phyloP scores from a whole-genome alignment of 2,113 vertebrate genomes.

The Copsychus sechellarum region DNA sequence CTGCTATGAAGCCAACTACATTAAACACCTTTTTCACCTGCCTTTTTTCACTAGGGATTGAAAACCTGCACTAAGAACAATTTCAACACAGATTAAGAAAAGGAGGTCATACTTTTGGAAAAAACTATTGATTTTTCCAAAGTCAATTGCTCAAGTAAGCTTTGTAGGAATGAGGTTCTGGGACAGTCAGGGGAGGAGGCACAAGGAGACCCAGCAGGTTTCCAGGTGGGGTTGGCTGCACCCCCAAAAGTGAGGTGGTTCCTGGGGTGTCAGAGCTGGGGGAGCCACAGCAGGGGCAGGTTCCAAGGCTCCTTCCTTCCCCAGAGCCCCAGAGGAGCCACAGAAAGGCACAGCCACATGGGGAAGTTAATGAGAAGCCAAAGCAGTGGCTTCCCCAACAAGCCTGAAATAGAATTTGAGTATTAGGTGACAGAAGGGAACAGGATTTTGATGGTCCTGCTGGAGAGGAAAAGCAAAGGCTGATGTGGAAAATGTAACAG shows the following conservation, averaged over 20 bases:
- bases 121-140: no score
- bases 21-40: no score
- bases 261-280: rapidly evolving
- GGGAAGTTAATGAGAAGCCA: not conserved
- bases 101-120: no score
- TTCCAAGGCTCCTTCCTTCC: no score
- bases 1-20: no score
- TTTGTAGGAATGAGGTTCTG: not conserved
- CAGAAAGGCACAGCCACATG: rapidly evolving
- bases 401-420: not conserved
- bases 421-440: not conserved
- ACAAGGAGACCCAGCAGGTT: not conserved
- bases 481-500: not conserved
- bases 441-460: not conserved
- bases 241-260: not conserved
- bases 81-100: no score
- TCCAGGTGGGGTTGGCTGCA: not conserved
- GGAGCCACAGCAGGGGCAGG: not conserved
- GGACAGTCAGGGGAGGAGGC: not conserved
- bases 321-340: not conserved
- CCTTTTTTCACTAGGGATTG: no score
- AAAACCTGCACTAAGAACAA: no score
- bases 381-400: not conserved
- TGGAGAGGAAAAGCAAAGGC: not conserved
- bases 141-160: not conserved